phyloP scores from a whole-genome alignment of 2,888 invertebrate species.

The Mesoligia furuncula region DNA sequence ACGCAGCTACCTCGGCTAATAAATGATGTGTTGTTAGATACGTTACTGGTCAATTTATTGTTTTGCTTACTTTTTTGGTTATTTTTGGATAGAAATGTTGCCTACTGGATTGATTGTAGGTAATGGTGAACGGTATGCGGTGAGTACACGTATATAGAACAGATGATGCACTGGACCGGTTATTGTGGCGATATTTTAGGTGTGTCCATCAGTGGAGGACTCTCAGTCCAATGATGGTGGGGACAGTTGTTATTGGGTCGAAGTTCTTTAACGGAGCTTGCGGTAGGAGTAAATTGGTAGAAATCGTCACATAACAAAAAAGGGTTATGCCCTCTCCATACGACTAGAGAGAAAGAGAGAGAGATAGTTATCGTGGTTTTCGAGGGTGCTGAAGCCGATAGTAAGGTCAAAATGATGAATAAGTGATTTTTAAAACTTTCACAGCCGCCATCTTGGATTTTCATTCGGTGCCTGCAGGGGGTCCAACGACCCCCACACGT shows the following conservation, averaged over 20 bases:
- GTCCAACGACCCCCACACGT: no score
- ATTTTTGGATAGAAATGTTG: slow-evolving; percentile 15
- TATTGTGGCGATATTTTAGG: neutral
- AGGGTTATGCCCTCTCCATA: neutral
- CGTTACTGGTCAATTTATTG: slow-evolving; percentile 51
- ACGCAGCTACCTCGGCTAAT: slow-evolving; percentile 49
- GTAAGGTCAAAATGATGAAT: neutral
- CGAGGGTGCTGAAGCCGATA: neutral
- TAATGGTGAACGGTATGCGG: neutral
- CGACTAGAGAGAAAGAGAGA: neutral
- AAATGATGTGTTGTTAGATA: slow-evolving; percentile 62
- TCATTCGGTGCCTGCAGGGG: neutral
- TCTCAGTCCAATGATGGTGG: neutral
- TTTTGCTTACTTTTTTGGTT: slow-evolving; percentile 39
- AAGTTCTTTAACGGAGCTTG: neutral
- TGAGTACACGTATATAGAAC: neutral
- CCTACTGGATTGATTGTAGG: neutral
- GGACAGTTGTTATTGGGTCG: neutral
- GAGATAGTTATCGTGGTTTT: neutral
- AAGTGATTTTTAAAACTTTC: neutral
- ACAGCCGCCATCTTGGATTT: neutral
- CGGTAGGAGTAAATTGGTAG: neutral
- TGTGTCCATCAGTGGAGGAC: neutral
- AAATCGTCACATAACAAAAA: neutral
- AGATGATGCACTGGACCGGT: neutral